These are phyloP conservation scores for Podarcis raffonei DNA, from an alignment of 2,113 vertebrate species.

Conservation along the genomic window DNA sequence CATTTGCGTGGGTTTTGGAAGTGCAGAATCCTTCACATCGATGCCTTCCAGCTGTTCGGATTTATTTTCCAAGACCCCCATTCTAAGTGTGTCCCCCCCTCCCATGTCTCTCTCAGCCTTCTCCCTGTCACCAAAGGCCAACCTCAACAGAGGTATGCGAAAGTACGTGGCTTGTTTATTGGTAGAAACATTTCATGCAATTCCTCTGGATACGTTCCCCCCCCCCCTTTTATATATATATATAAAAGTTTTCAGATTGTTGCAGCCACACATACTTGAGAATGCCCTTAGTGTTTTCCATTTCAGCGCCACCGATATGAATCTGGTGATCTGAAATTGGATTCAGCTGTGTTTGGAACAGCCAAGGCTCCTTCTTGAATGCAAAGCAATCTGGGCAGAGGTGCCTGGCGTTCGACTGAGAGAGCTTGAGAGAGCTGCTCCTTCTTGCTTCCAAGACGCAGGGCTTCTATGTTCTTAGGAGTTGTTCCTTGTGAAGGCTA, in stretches of 20 bases:
- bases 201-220: slow-evolving; percentile 5
- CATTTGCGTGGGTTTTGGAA: background rate
- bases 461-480: slow-evolving; percentile 20
- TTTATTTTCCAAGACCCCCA: background rate
- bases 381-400: slow-evolving; percentile 54
- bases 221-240: background rate
- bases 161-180: background rate
- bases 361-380: background rate
- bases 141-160: slow-evolving; percentile 43
- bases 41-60: background rate
- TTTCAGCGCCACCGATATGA: background rate
- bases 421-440: slow-evolving; percentile 32
- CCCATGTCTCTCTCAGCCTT: slow-evolving; percentile 9
- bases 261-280: slow-evolving; percentile 13
- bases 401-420: slow-evolving; percentile 46
- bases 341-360: slow-evolving; percentile 45
- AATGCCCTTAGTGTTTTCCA: slow-evolving; percentile 22
- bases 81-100: background rate
- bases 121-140: slow-evolving; percentile 49
- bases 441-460: slow-evolving; percentile 42
- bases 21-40: background rate
- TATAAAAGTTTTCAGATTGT: slow-evolving; percentile 2
- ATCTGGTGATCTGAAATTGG: slow-evolving; percentile 27
- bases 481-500: rapidly evolving
- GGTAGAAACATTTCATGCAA: background rate